These are phyloP conservation scores for Andrena bucephala DNA, from an alignment of 2,888 invertebrate genomes.

Conservation along the genomic window DNA sequence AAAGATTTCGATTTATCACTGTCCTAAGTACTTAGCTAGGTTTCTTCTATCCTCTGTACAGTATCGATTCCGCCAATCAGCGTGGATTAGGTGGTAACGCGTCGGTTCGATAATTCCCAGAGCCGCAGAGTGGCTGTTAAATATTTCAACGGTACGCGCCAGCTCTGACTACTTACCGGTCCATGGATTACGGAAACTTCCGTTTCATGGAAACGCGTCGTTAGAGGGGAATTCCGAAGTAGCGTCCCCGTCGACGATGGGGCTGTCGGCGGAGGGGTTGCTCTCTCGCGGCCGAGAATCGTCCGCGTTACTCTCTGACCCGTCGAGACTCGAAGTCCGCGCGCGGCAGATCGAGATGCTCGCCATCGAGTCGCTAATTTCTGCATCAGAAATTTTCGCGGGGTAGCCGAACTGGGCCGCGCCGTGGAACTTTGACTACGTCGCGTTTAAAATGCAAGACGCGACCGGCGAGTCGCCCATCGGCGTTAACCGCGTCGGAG, in stretches of 20 bases:
- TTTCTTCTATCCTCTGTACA: not conserved
- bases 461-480: conserved; percentile 16
- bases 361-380: not conserved
- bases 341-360: not conserved
- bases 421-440: conserved; percentile 12
- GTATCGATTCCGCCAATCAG: conserved; percentile 40
- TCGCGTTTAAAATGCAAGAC: not conserved
- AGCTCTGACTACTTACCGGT: conserved; percentile 72
- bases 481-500: conserved; percentile 18
- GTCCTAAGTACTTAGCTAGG: not conserved
- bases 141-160: conserved; percentile 69
- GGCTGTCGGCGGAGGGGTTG: not conserved
- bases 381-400: not conserved
- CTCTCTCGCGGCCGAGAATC: not conserved
- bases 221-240: conserved; percentile 67
- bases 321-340: not conserved
- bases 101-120: conserved; percentile 43
- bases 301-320: not conserved
- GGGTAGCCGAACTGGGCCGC: not conserved
- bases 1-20: not conserved
- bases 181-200: conserved; percentile 69
- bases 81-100: conserved; percentile 35
- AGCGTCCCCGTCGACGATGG: conserved; percentile 38
- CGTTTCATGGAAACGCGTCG: conserved; percentile 67
- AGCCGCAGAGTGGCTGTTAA: conserved; percentile 61